Evolutionary conservation across 2,888 invertebrate genomes (phyloP).

Genomic region (Drosophila heteroneura): DNA sequence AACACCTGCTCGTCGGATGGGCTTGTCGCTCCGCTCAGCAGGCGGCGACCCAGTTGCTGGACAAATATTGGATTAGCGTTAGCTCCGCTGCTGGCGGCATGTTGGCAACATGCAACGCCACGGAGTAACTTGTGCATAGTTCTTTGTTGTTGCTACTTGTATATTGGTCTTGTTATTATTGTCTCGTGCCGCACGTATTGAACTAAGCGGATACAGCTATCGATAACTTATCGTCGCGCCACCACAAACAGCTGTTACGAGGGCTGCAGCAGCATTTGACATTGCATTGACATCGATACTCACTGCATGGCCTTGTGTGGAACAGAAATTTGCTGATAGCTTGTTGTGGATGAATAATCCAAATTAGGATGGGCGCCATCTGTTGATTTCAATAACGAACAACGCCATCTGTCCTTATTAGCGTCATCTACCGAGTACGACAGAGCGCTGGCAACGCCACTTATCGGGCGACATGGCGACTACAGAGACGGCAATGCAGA

Average conservation of each 20-base stretch:
- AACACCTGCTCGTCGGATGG: constrained; percentile 71
- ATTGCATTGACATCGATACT: constrained; percentile 1
- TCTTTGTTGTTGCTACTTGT: constrained; percentile 2
- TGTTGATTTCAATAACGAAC: not conserved
- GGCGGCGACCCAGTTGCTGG: constrained; percentile 23
- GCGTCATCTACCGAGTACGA: not conserved
- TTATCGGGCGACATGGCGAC: not conserved
- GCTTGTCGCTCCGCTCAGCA: constrained; percentile 24
- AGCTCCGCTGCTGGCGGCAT: constrained; percentile 52
- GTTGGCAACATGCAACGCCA: constrained; percentile 55
- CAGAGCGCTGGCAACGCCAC: not conserved
- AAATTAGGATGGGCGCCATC: not conserved
- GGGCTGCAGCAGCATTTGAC: constrained; percentile 6
- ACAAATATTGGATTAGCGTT: constrained; percentile 23
- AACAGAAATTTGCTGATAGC: not conserved
- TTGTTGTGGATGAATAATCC: not conserved
- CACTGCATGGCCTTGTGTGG: too few species aligned
- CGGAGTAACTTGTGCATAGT: constrained; percentile 56
- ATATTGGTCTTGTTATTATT: constrained; percentile 28
- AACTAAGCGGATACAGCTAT: constrained; percentile 4
- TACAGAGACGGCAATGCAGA: not conserved
- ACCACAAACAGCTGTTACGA: constrained; percentile 38
- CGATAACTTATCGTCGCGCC: constrained; percentile 29
- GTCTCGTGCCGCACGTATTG: constrained; percentile 33
- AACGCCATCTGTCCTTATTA: not conserved